These are phyloP conservation scores for Ylistrum balloti DNA, from an alignment of 1,140 invertebrate species.

Conservation along the genomic window DNA sequence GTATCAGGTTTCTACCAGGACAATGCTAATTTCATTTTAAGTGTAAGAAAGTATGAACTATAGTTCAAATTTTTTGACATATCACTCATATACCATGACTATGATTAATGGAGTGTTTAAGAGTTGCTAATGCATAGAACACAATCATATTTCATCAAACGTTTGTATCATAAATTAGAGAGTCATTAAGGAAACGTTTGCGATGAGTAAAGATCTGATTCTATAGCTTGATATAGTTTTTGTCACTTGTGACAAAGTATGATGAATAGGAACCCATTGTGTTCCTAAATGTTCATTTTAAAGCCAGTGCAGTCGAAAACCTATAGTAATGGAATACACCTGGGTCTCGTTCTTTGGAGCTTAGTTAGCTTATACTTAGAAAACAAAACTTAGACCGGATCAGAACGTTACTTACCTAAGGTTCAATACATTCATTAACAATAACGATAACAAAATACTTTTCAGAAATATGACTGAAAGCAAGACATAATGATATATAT, in stretches of 20 bases:
- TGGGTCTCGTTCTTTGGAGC: neutral
- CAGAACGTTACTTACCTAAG: neutral
- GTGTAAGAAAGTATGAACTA: neutral
- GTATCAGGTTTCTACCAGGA: neutral
- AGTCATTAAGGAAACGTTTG: too few species aligned
- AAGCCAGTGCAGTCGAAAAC: neutral
- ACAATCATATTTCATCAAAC: neutral
- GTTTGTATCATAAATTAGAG: neutral
- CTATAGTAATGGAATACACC: too few species aligned
- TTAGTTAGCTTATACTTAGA: neutral
- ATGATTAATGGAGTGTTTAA: neutral
- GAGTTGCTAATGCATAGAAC: neutral
- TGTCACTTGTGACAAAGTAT: constrained; percentile 24
- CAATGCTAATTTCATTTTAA: neutral
- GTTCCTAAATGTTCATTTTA: neutral
- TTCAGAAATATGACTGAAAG: neutral
- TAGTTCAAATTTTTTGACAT: too few species aligned
- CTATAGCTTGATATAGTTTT: neutral
- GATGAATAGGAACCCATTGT: neutral
- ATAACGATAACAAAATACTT: neutral
- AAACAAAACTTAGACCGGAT: too few species aligned
- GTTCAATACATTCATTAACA: neutral
- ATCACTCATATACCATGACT: neutral
- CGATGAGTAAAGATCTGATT: too few species aligned
- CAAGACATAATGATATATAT: neutral